Conservation (phyloP, 2,888 invertebrate genomes). For the Trissoscelio sp. region DNA sequence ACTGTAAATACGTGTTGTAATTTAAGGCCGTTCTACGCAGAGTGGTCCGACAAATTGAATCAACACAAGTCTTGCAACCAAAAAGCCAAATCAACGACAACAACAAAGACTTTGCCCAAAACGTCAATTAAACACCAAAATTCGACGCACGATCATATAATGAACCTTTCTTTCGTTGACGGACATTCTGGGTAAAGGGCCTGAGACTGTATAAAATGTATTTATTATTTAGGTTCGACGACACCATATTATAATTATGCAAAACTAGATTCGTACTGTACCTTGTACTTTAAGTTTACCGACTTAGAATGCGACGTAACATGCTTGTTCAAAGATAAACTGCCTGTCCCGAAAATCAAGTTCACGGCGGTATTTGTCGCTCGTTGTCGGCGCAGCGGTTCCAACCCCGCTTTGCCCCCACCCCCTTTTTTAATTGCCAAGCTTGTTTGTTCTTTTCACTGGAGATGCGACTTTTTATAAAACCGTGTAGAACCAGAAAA, state of each 20-base stretch:
- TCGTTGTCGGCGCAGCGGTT: slow-evolving; percentile 7
- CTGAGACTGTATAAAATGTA: slow-evolving; percentile 81
- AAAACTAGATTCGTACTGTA: slow-evolving; percentile 77
- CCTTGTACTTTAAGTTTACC: slow-evolving; percentile 79
- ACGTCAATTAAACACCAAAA: slow-evolving; percentile 9
- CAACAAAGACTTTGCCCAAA: not conserved
- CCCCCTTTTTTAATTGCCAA: not conserved
- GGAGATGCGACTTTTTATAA: not conserved
- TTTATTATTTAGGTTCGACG: slow-evolving; percentile 83
- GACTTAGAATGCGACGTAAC: slow-evolving; percentile 78
- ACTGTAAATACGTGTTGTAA: slow-evolving; percentile 83
- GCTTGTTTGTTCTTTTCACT: slow-evolving; percentile 16
- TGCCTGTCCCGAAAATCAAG: slow-evolving; percentile 36
- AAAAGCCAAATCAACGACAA: slow-evolving; percentile 1
- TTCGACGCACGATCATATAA: not conserved
- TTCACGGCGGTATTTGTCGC: not conserved
- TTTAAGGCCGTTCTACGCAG: slow-evolving; percentile 81
- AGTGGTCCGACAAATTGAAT: slow-evolving; percentile 72
- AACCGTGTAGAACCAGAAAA: not conserved
- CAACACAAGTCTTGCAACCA: not conserved
- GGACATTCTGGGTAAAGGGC: slow-evolving; percentile 39
- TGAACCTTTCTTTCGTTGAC: not conserved
- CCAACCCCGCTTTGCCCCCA: not conserved
- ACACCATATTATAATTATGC: slow-evolving; percentile 80
- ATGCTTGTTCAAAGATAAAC: slow-evolving; percentile 73